A percentile compares a stretch with the other conserved stretches of the same genome.
phyloP scores from a whole-genome alignment of 2,797 vertebrate species.

The Heterohyrax brucei region DNA sequence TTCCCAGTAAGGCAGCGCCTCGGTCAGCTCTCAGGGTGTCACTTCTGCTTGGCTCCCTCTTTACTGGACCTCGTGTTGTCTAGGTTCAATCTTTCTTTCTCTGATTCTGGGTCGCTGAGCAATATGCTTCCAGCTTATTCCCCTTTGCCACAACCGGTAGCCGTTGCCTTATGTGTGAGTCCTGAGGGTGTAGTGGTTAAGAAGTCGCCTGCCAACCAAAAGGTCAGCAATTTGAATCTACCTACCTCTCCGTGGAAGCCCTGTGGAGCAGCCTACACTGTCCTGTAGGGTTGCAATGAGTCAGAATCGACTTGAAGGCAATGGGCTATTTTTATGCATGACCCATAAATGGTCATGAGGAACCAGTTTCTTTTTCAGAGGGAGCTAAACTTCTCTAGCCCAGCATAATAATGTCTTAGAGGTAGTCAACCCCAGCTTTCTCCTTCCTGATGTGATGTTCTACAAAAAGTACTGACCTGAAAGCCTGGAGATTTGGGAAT shows the following conservation, averaged over 20 bases:
- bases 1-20: not conserved
- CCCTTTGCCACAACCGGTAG: not conserved
- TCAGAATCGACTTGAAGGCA: too few species aligned
- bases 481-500: not conserved
- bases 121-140: not conserved
- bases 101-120: not conserved
- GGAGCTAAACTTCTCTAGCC: not conserved
- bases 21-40: not conserved
- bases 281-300: too few species aligned
- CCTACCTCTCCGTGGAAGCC: too few species aligned
- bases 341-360: not conserved
- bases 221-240: too few species aligned
- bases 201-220: too few species aligned
- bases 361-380: conserved; percentile 18
- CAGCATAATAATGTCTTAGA: not conserved
- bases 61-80: not conserved
- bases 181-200: too few species aligned
- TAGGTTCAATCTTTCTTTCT: not conserved
- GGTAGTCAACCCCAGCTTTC: not conserved
- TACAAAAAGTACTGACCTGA: not conserved
- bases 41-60: not conserved
- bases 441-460: not conserved
- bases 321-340: not conserved
- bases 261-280: too few species aligned
- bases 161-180: not conserved